Conservation (phyloP, 2,888 invertebrate species). For the Rhabditoides inermis region DNA sequence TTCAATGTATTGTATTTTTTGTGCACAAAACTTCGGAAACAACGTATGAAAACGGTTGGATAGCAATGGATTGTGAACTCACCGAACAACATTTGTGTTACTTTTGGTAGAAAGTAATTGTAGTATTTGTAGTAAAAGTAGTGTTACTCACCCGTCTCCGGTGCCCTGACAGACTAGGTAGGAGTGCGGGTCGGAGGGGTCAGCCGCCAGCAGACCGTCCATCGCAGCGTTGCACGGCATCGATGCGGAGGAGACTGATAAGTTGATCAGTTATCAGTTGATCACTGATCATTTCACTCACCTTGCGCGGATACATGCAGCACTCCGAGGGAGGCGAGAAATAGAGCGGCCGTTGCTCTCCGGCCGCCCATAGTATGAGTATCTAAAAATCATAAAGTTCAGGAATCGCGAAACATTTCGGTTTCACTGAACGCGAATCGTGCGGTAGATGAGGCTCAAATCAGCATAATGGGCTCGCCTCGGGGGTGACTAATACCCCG, state of each 20-base stretch:
- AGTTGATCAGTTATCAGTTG: background rate
- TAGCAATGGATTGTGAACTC: background rate
- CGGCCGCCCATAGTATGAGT: too few relatives aligned
- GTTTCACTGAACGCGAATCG: too few relatives aligned
- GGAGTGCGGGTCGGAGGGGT: constrained; percentile 40
- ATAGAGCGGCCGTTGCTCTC: too few relatives aligned
- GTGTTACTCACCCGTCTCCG: constrained; percentile 37
- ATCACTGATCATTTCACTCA: constrained; percentile 19
- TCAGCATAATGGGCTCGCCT: too few relatives aligned
- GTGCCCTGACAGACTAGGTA: constrained; percentile 42
- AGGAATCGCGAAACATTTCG: too few relatives aligned
- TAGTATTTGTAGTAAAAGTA: background rate
- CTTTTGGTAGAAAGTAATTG: background rate
- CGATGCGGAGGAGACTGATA: too few relatives aligned
- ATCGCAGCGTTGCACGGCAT: constrained; percentile 44
- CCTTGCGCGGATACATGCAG: constrained; percentile 25
- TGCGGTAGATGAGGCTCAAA: too few relatives aligned
- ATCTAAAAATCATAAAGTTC: too few relatives aligned
- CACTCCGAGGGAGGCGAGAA: too few relatives aligned
- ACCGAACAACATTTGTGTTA: constrained; percentile 5
- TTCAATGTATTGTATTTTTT: too few relatives aligned
- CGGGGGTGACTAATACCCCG: too few relatives aligned
- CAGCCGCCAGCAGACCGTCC: constrained; percentile 42
- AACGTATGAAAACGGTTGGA: background rate
- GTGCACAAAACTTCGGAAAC: constrained; percentile 4